Base-by-base conservation (phyloP, 2,888 invertebrate species). In the Octonoba sinensis region DNA sequence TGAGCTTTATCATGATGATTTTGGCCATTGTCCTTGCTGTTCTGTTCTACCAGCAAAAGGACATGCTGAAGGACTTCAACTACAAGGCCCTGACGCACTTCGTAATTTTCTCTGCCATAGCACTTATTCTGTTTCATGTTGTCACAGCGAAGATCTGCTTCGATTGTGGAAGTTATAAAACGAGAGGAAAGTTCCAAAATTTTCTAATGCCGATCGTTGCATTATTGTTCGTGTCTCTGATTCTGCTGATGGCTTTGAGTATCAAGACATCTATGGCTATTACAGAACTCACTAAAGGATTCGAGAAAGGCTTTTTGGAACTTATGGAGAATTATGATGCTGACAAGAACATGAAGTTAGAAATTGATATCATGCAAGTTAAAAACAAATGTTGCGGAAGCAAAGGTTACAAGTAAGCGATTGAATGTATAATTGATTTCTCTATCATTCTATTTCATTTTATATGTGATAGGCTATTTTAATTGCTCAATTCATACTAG, bases 321-420 rank as follows among this genome's bases (percentile, higher is more conserved):
- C 44, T 75, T 16, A 82, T 82, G 82, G 65, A 56, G n/a, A 70
- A 44, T 47, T 82, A 82, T 66, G 65, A 70, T 22, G 15, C 57
- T 1, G 59, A 82, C 64, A 22, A 60, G 18, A 56, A 71, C n/a
- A 71, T 57, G 18, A 69, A 51, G 24, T 54, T 24, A 18, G 75
- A 82, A 71, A 54, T 82, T n/a, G 75, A 82, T 56, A 27, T 49
- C 6, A 57, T 82, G 44, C 82, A 82, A 65, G 46, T 75, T 18
- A 47, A 18, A 15, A 57, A 82, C 27, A 69, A 71, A n/a, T 82
- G 82, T 15, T 82, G 82, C 44, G 82, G 82, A 8, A 82, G 82
- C 20, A 71, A 62, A 20, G 62, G 70, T 46, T 75, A 82, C 51
- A 59, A 75, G 79, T 79, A 79, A 59, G n/a, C 60, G 13, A n/a